These are phyloP conservation scores for Syngnathoides biaculeatus DNA, from an alignment of 2,113 vertebrate species.

Conservation along the genomic window DNA sequence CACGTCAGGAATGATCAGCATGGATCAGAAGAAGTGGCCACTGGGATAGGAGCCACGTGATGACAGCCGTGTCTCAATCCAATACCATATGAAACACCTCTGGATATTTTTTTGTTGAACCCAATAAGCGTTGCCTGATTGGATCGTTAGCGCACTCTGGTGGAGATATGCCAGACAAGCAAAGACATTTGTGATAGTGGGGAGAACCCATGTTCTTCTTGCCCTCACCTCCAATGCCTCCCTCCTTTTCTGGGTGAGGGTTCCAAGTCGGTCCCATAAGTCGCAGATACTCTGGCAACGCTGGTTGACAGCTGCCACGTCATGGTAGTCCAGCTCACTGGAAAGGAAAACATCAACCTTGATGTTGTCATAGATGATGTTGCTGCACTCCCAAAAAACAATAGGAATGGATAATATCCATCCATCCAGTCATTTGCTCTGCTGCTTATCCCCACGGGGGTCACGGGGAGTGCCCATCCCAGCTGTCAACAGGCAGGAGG, in stretches of 20 bases:
- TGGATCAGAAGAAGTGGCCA: slow-evolving; percentile 52
- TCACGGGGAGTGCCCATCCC: too few relatives aligned
- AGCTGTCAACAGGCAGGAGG: too few relatives aligned
- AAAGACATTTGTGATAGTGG: neutral
- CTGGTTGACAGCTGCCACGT: slow-evolving; percentile 90
- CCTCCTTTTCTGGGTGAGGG: slow-evolving; percentile 93
- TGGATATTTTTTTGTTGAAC: neutral
- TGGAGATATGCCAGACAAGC: slow-evolving; percentile 22
- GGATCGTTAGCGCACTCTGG: slow-evolving; percentile 54
- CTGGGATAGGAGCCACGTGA: slow-evolving; percentile 23
- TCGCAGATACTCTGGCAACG: slow-evolving; percentile 97
- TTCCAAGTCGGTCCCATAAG: slow-evolving; percentile 94
- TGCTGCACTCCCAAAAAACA: neutral
- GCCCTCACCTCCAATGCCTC: slow-evolving; percentile 87
- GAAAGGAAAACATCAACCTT: neutral
- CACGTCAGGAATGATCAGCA: slow-evolving; percentile 37
- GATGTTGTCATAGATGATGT: neutral
- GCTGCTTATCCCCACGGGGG: too few relatives aligned
- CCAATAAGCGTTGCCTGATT: neutral
- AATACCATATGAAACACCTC: neutral
- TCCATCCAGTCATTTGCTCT: too few relatives aligned
- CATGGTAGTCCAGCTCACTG: slow-evolving; percentile 91
- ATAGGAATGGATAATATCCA: neutral
- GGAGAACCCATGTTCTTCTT: neutral
- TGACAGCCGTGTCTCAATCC: slow-evolving; percentile 21